phyloP scores from a whole-genome alignment of 2,113 vertebrate species.

The Sula dactylatra region DNA sequence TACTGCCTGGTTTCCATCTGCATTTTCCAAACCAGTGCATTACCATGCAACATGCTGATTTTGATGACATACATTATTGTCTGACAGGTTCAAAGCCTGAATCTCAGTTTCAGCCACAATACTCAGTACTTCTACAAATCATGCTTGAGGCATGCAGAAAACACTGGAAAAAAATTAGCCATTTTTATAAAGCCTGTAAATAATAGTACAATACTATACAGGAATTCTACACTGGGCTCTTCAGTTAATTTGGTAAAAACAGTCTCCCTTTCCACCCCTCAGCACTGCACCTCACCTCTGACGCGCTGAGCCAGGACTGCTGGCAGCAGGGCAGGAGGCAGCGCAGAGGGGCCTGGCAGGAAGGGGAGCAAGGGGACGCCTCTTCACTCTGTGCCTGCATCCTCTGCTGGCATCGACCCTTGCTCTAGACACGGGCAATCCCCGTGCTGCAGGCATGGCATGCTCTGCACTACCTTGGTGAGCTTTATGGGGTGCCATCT shows the following conservation, averaged over 20 bases:
- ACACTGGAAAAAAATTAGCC: background rate
- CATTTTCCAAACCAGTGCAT: background rate
- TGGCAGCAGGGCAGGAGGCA: rapidly evolving
- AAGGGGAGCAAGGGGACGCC: background rate
- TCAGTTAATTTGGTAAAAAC: background rate
- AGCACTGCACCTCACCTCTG: background rate
- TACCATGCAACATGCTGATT: background rate
- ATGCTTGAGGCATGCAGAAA: background rate
- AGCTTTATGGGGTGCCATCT: background rate
- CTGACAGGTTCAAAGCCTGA: background rate
- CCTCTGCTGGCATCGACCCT: background rate
- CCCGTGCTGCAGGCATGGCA: rapidly evolving
- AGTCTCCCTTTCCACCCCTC: background rate
- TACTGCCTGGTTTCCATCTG: background rate
- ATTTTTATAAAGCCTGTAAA: background rate
- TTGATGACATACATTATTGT: background rate
- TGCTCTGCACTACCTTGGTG: background rate
- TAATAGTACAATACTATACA: background rate
- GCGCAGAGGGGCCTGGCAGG: rapidly evolving
- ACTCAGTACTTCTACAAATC: background rate
- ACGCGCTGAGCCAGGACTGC: background rate
- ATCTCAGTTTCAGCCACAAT: background rate
- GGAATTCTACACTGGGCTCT: background rate
- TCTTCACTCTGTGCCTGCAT: background rate
- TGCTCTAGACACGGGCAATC: background rate